Conservation (phyloP, 2,113 vertebrate species). For the Felis catus region F.catus_Fca126_mat1.0 CM031425.1:50211001-50211500, state of each 20-base stretch:
- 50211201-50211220: neutral
- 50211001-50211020: neutral
- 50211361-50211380: conserved; percentile 15
- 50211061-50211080: neutral
- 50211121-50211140: neutral
- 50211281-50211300: neutral
- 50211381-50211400: neutral
- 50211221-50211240: neutral
- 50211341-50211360: neutral
- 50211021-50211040: neutral
- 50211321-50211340: neutral
- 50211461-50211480: neutral
- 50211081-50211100: neutral
- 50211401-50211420: neutral
- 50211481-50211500: neutral
- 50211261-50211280: neutral
- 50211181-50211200: neutral
- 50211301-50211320: neutral
- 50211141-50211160: neutral
- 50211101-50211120: neutral
- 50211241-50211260: neutral
- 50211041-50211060: neutral
- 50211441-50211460: neutral
- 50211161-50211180: neutral
- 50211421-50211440: neutral